Evolutionary conservation across 23 tunicate species (phyloP), one percentile per base, ranked within the genome.

Genomic region (Styela clava): DNA sequence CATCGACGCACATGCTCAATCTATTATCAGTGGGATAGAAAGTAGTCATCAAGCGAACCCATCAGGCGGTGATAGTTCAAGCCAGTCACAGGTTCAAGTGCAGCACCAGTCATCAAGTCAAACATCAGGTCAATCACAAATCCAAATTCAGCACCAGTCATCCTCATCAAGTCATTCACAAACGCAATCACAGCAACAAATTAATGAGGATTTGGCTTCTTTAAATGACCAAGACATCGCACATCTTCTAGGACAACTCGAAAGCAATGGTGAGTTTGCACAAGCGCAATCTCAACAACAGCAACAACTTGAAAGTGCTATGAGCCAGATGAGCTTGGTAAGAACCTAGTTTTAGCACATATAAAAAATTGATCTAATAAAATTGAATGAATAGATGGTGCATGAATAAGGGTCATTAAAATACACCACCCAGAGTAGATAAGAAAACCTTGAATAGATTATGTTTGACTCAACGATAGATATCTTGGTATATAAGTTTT

Each of bases 51-150:
- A 29, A 67, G 31, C 22, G 12, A 67, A 67, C 71, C 31, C 71
- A 67, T 18, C 71, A 25, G 1, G 31, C 71, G 30, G 22, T 19
- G n/a, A 67, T 67, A 0, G n/a, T 16, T 18, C 35, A 28, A 64
- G 81, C 21, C 81, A 76, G 44, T 0, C 31, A 12, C 81, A 76
- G 24, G 81, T 52, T 27, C 81, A 76, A 76, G 0, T 64, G 0
- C 81, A 76, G n/a, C 1, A 24, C 63, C 81, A 76, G 1, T 20
- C 22, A 19, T 19, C 22, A 0, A 16, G 32, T 29, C 64, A 52
- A 25, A 25, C 3, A 24, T 28, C n/a, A 36, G 80, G 80, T 5
- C 80, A 74, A 74, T 3, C 64, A 5, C 80, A 74, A 74, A 24
- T 34, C 64, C 80, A 74, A 26, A 2, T 16, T 32, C 77, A 71